A percentile compares a stretch with the other conserved stretches of the same genome.
These are phyloP conservation scores for Rhodinocichla rosea DNA, from an alignment of 2,113 vertebrate species.

Conservation along the genomic window DNA sequence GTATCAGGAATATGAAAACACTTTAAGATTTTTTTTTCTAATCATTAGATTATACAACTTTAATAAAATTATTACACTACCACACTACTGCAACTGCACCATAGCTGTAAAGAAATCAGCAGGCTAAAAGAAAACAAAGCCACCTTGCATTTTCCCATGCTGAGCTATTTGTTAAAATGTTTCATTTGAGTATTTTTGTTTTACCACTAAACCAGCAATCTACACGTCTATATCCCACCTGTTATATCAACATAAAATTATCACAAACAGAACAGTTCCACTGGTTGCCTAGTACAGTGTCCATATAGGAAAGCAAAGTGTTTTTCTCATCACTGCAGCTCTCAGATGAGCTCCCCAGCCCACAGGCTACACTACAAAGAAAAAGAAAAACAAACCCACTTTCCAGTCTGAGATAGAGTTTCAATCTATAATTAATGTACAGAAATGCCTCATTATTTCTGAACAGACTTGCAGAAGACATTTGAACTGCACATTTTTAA, in stretches of 20 bases:
- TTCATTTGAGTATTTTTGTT: neutral
- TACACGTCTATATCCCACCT: neutral
- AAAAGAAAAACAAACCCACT: neutral
- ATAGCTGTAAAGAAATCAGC: neutral
- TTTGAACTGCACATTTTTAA: constrained; percentile 13
- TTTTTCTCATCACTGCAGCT: neutral
- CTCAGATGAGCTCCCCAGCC: neutral
- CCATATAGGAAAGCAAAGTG: neutral
- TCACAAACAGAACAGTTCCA: neutral
- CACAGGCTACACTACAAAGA: neutral
- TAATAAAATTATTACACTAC: neutral
- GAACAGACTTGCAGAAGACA: neutral
- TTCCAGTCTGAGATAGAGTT: neutral
- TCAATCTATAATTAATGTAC: neutral
- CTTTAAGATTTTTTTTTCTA: neutral
- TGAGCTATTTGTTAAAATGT: neutral
- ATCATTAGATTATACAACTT: neutral
- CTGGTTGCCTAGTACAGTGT: neutral
- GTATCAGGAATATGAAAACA: neutral
- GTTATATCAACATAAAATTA: neutral
- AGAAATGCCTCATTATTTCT: constrained; percentile 8
- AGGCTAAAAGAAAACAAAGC: neutral
- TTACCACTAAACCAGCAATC: neutral
- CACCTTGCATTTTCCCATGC: neutral
- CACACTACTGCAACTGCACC: neutral